These are phyloP conservation scores for Terrapene triunguis DNA, from an alignment of 2,113 vertebrate genomes.

Conservation along the genomic window DNA sequence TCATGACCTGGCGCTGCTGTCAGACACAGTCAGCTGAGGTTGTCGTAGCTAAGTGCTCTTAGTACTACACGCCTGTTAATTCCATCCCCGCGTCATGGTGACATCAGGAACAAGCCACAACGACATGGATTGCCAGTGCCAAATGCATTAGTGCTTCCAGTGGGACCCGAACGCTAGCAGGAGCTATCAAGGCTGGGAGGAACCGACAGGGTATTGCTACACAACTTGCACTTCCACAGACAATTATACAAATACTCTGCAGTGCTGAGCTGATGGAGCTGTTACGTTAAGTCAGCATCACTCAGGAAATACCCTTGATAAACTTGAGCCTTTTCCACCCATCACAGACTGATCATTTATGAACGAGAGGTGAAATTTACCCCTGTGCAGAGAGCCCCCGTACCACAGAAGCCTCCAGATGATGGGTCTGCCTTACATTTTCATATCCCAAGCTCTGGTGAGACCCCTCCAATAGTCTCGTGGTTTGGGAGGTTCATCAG, in stretches of 20 bases:
- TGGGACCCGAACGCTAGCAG: fast-evolving
- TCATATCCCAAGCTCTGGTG: not conserved
- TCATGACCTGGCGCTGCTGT: not conserved
- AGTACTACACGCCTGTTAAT: not conserved
- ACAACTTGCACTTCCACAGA: not conserved
- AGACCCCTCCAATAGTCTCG: not conserved
- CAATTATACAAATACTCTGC: not conserved
- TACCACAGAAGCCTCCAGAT: not conserved
- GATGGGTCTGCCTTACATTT: not conserved
- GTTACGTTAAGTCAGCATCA: not conserved
- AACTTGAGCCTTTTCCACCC: not conserved
- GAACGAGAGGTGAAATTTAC: not conserved
- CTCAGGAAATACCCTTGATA: not conserved
- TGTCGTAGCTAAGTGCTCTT: not conserved
- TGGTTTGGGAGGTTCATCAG: not conserved
- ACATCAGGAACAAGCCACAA: not conserved
- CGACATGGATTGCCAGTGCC: not conserved
- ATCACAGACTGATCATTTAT: not conserved
- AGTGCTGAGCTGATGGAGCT: not conserved
- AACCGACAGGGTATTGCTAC: not conserved
- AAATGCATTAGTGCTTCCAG: not conserved
- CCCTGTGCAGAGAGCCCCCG: not conserved
- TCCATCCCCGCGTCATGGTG: not conserved
- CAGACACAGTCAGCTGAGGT: not conserved
- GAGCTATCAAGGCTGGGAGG: not conserved